Base-by-base conservation (phyloP, 2,113 vertebrate genomes). In the Forbesichthys papilliferus region DNA sequence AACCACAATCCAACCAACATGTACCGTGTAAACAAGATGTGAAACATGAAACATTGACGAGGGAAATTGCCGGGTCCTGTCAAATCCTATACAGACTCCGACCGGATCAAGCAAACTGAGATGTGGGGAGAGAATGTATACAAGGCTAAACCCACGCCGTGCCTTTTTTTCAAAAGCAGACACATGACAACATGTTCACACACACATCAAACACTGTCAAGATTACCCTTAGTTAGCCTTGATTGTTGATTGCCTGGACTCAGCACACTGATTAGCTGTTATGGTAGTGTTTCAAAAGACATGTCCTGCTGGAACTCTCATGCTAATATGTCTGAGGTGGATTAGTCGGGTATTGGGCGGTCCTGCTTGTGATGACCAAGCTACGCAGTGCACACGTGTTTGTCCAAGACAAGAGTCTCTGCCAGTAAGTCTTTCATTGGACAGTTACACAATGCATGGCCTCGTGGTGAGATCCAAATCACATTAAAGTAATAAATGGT, bases 1-100 rank as follows among this genome's bases (percentile, higher is more conserved):
- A 54, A 14, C 86, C 87, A 80, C 82, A 86, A 66, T 57, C 72
- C 68, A 85, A 80, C 76, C 16, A 9, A 13, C 16, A 18, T 20
- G 14, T 49, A n/a, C 54, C 86, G 54, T 72, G 74, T 74, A 77
- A 77, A 86, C 81, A 70, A 70, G 71, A 77, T 83, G 68, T 61
- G 57, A 75, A 61, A 87, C 83, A 80, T 82, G 66, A 88, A 84
- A 84, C 66, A 20, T 73, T 67, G 73, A 20, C 71, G 54, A 33
- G 8, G 48, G 36, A 9, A 72, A 77, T 79, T 80, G 79, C 47
- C 55, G 52, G 46, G 54, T 66, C 64, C 81, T 77, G 75, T 79
- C 85, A 77, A 55, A 71, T 55, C 77, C 56, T 42, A 71, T 51
- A 73, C 65, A 64, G 64, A 75, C 73, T 71, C 77, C 56, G 68